Conservation (phyloP, 2,888 invertebrate genomes). For the Ypsolopha sequella region DNA sequence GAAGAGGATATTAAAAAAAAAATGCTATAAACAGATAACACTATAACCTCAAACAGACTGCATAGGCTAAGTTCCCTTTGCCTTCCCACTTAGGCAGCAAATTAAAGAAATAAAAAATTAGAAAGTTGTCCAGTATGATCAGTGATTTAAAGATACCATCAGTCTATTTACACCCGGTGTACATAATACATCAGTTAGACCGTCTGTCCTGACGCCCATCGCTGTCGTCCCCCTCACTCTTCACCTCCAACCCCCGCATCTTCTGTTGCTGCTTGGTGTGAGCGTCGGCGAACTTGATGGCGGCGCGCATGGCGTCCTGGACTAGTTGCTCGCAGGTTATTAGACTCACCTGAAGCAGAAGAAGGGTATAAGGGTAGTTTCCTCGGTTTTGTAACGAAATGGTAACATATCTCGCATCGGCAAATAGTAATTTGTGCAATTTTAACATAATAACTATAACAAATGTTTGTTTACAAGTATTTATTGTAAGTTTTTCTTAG, state of each 20-base stretch:
- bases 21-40: too few species aligned
- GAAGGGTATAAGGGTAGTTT: not conserved
- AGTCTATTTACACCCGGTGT: not conserved
- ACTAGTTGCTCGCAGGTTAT: slow-evolving; percentile 74
- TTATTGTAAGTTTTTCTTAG: too few species aligned
- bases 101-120: too few species aligned
- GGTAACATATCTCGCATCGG: slow-evolving; percentile 28
- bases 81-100: too few species aligned
- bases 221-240: not conserved
- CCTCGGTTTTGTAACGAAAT: slow-evolving; percentile 11
- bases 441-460: not conserved
- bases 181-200: not conserved
- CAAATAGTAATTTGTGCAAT: not conserved
- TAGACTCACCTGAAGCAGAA: slow-evolving; percentile 43
- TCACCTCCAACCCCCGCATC: not conserved
- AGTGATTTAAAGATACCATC: too few species aligned
- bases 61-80: too few species aligned
- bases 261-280: slow-evolving; percentile 16
- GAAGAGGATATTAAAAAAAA: too few species aligned
- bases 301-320: slow-evolving; percentile 71
- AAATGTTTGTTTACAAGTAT: not conserved
- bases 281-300: slow-evolving; percentile 60
- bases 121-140: too few species aligned
- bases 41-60: too few species aligned
- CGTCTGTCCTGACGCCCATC: not conserved